Conservation (phyloP, 2,113 vertebrate genomes). For the Peromyscus californicus region DNA sequence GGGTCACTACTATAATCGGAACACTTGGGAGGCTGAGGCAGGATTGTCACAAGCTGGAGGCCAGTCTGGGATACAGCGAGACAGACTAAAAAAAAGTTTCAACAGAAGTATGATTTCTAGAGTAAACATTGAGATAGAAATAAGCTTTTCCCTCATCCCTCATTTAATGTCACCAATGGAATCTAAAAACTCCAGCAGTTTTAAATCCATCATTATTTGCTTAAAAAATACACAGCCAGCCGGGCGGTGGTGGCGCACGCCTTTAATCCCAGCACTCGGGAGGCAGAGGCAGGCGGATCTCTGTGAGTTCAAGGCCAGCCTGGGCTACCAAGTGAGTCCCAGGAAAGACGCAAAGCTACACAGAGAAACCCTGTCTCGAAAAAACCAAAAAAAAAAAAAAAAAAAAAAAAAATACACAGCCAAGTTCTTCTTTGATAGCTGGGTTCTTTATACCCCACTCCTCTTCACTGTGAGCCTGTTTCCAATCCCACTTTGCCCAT, state of each 20-base stretch:
- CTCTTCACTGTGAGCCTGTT: constrained; percentile 34
- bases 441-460: constrained; percentile 25
- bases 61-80: background rate
- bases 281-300: too few relatives aligned
- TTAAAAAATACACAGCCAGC: constrained; percentile 1
- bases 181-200: constrained; percentile 1
- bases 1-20: background rate
- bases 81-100: background rate
- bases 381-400: constrained; percentile 44
- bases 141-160: constrained; percentile 16
- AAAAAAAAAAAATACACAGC: background rate
- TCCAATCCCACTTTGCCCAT: constrained; percentile 60
- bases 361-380: too few relatives aligned
- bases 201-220: constrained; percentile 22
- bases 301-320: too few relatives aligned
- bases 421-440: constrained; percentile 61
- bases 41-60: background rate
- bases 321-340: too few relatives aligned
- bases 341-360: too few relatives aligned
- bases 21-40: background rate
- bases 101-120: constrained; percentile 58
- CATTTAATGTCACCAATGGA: background rate
- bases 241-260: too few relatives aligned
- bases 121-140: constrained; percentile 58
- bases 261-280: too few relatives aligned